Evolutionary conservation across 1,140 invertebrate genomes (phyloP).

Genomic region (Meteorus sp.): DNA sequence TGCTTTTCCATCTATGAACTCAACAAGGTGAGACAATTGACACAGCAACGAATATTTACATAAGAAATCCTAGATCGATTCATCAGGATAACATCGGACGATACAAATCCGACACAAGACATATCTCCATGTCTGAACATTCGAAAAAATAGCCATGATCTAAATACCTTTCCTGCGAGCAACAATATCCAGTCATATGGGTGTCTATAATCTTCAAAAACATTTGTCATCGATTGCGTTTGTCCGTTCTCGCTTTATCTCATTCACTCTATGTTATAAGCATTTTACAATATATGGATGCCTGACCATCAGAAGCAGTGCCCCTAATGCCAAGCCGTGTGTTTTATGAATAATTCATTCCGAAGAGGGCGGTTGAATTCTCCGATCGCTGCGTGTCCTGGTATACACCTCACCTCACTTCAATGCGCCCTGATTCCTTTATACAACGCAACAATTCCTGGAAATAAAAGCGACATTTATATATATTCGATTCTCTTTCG

Average conservation of each 20-base stretch:
- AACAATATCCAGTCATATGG: background rate
- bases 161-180: too few species aligned
- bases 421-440: constrained; percentile 11
- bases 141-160: background rate
- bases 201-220: constrained; percentile 9
- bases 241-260: too few species aligned
- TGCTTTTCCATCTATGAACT: too few species aligned
- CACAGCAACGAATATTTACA: too few species aligned
- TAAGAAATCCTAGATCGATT: too few species aligned
- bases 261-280: too few species aligned
- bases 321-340: background rate
- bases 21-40: too few species aligned
- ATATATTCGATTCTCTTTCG: background rate
- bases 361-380: constrained; percentile 21
- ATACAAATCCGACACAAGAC: too few species aligned
- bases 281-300: constrained; percentile 1
- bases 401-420: constrained; percentile 11
- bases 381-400: constrained; percentile 6
- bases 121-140: too few species aligned
- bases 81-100: too few species aligned
- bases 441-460: background rate
- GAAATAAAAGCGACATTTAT: constrained; percentile 2
- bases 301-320: background rate
- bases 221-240: constrained; percentile 12
- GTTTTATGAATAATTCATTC: constrained; percentile 24